A percentile compares a stretch with the other conserved stretches of the same genome.
phyloP scores from a whole-genome alignment of 2,113 vertebrate genomes.

The Antennarius striatus region DNA sequence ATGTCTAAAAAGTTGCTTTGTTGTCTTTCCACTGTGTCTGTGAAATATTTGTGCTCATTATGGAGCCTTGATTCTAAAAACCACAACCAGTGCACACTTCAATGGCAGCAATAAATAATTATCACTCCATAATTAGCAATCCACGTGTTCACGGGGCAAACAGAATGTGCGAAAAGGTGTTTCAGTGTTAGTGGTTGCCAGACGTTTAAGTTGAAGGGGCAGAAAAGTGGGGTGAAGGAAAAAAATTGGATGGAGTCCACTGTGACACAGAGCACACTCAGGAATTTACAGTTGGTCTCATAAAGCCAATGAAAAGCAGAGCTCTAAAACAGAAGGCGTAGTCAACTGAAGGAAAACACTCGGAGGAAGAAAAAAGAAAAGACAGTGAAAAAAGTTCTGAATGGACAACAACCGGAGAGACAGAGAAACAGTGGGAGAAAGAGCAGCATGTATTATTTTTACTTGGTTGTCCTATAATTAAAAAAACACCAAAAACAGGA shows the following conservation, averaged over 20 bases:
- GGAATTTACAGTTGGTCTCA: conserved; percentile 74
- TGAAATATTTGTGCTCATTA: conserved; percentile 29
- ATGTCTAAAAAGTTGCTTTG: not conserved
- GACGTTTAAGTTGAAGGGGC: conserved; percentile 34
- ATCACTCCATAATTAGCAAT: conserved; percentile 62
- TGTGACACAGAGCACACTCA: conserved; percentile 58
- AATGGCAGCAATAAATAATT: conserved; percentile 54
- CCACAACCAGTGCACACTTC: conserved; percentile 15
- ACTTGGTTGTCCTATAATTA: conserved; percentile 1
- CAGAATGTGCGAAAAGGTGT: conserved; percentile 23
- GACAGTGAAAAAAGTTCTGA: conserved; percentile 31
- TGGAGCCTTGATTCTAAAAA: conserved; percentile 17
- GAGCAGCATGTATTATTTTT: not conserved
- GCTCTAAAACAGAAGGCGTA: conserved; percentile 57
- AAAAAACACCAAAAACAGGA: conserved; percentile 4
- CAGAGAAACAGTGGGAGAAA: conserved; percentile 15
- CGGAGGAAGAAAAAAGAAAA: conserved; percentile 15
- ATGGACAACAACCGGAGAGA: conserved; percentile 22
- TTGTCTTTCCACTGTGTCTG: conserved; percentile 12
- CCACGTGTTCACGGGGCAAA: conserved; percentile 44
- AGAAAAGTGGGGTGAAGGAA: conserved; percentile 32
- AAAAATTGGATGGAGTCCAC: conserved; percentile 42
- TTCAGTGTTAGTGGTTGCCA: conserved; percentile 39
- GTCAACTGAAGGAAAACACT: conserved; percentile 46
- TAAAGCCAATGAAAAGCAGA: conserved; percentile 73